These are phyloP conservation scores for Trichosurus vulpecula DNA, from an alignment of 2,797 vertebrate species.

Conservation along the genomic window DNA sequence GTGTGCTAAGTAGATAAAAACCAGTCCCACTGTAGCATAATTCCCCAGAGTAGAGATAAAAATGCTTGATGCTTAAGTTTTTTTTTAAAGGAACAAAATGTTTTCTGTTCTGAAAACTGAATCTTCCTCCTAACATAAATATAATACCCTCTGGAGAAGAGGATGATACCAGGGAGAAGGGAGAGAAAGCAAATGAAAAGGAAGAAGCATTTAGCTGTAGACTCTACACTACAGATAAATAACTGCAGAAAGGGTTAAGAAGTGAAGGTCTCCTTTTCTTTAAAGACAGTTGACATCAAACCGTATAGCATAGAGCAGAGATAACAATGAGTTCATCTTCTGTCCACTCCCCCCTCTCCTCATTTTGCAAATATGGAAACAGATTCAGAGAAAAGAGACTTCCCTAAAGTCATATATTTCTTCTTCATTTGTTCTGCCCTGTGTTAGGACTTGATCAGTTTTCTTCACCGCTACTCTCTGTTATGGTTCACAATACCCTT, in stretches of 20 bases:
- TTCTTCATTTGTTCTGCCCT: background rate
- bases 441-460: background rate
- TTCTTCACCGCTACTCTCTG: background rate
- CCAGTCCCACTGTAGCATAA: slow-evolving; percentile 82
- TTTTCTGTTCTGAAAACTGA: slow-evolving; percentile 83
- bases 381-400: background rate
- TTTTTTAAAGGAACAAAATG: slow-evolving; percentile 78
- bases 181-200: slow-evolving; percentile 61
- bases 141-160: slow-evolving; percentile 82
- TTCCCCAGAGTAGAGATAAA: slow-evolving; percentile 84
- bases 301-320: background rate
- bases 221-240: rapidly evolving
- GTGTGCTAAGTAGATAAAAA: slow-evolving; percentile 85
- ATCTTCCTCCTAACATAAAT: slow-evolving; percentile 82
- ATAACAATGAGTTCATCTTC: background rate
- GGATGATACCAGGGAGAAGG: slow-evolving; percentile 73
- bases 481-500: background rate
- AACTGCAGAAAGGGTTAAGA: background rate
- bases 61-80: slow-evolving; percentile 79
- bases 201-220: background rate
- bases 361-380: background rate
- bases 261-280: background rate
- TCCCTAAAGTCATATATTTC: background rate
- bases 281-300: background rate
- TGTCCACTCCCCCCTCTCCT: background rate